phyloP scores from a whole-genome alignment of 2,888 invertebrate species.

The Drosophila picticornis region DNA sequence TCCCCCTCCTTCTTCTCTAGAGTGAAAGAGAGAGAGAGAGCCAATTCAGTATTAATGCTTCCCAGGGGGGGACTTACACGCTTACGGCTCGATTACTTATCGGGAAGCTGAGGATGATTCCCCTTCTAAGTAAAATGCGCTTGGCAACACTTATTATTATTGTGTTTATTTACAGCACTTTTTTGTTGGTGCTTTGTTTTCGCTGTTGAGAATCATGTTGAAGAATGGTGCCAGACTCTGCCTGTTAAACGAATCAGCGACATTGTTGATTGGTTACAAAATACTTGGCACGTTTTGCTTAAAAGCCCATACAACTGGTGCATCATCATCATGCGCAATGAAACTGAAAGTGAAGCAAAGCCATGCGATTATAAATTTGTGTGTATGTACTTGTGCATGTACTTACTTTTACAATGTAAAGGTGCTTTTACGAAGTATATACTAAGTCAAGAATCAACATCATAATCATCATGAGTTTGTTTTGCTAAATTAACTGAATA shows the following conservation, averaged over 20 bases:
- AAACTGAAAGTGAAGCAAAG: slow-evolving; percentile 36
- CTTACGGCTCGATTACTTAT: not conserved
- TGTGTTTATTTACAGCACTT: not conserved
- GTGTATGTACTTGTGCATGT: not conserved
- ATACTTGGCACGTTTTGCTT: slow-evolving; percentile 46
- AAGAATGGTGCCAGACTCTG: slow-evolving; percentile 22
- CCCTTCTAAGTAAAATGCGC: not conserved
- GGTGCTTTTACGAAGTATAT: slow-evolving; percentile 5
- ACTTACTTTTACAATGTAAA: slow-evolving; percentile 19
- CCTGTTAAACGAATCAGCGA: not conserved
- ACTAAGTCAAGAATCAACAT: slow-evolving; percentile 6
- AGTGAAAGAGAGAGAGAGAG: not conserved
- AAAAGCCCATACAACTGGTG: slow-evolving; percentile 23
- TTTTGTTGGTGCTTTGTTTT: slow-evolving; percentile 17
- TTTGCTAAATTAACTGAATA: not conserved
- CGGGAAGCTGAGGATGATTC: not conserved
- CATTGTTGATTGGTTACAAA: slow-evolving; percentile 34
- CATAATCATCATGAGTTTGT: not conserved
- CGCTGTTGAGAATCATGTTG: slow-evolving; percentile 8
- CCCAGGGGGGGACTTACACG: not conserved
- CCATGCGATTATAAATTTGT: not conserved
- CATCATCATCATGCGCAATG: slow-evolving; percentile 16
- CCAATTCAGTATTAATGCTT: not conserved
- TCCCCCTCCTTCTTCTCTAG: not conserved
- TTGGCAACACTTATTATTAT: not conserved